Evolutionary conservation across 2,888 invertebrate genomes (phyloP).

Genomic region (Tachina fera): DNA sequence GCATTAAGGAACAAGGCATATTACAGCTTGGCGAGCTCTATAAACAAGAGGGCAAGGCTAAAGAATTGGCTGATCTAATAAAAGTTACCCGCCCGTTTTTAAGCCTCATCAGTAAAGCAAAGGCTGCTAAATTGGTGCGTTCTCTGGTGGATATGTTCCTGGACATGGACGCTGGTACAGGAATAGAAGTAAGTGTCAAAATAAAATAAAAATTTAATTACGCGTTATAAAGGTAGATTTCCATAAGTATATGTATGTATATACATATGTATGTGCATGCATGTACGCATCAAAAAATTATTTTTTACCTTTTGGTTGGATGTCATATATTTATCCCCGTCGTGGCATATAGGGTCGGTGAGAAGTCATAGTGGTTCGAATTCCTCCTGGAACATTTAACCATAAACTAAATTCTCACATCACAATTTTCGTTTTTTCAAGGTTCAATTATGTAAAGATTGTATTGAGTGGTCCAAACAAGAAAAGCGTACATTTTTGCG

Average conservation of each 20-base stretch:
- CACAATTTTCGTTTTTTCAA: constrained; percentile 43
- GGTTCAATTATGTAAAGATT: constrained; percentile 96
- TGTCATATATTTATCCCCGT: no score
- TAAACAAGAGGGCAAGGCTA: constrained; percentile 96
- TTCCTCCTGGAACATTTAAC: no score
- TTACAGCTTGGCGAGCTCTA: constrained; percentile 95
- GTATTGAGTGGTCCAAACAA: constrained; percentile 99
- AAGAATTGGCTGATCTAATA: constrained; percentile 95
- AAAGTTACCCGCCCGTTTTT: constrained; percentile 98
- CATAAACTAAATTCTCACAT: no score
- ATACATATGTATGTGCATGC: no score
- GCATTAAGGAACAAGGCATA: constrained; percentile 96
- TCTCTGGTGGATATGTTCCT: constrained; percentile 98
- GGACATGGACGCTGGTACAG: constrained; percentile 97
- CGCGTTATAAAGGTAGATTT: no score
- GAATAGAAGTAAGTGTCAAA: constrained; percentile 87
- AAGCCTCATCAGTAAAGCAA: constrained; percentile 97
- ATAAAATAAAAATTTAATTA: neutral
- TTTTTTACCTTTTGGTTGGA: no score
- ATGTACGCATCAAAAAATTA: no score
- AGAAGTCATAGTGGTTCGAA: no score
- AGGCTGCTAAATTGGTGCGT: constrained; percentile 98
- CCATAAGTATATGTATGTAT: no score
- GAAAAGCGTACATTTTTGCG: constrained; percentile 98
- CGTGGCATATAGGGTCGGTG: no score